These are phyloP conservation scores for Periophthalmus modestus DNA, from an alignment of 2,113 vertebrate species.

Conservation along the genomic window DNA sequence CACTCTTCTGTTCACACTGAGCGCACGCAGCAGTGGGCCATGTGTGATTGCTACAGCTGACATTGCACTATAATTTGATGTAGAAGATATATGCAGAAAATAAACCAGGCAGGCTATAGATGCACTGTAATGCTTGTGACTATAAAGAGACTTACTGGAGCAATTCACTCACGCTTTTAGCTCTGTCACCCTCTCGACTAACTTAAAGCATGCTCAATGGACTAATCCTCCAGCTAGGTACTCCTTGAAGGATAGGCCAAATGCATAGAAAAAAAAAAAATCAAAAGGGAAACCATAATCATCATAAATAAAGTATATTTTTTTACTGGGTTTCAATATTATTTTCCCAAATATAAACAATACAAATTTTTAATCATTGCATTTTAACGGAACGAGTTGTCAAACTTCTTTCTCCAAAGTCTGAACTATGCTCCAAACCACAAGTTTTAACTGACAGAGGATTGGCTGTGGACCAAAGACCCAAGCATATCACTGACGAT, in stretches of 20 bases:
- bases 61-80: constrained; percentile 55
- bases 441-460: no score
- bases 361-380: no score
- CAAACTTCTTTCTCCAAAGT: no score
- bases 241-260: not conserved
- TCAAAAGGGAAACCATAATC: no score
- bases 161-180: constrained; percentile 7
- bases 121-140: constrained; percentile 11
- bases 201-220: not conserved
- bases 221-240: not conserved
- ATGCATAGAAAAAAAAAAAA: no score
- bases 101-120: constrained; percentile 39
- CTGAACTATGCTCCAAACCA: no score
- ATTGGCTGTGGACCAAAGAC: no score
- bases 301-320: no score
- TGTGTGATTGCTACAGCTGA: constrained; percentile 53
- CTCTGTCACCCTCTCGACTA: constrained; percentile 11
- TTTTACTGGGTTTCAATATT: no score
- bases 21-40: constrained; percentile 49
- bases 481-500: no score
- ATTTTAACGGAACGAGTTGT: no score
- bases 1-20: constrained; percentile 50
- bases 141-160: constrained; percentile 1
- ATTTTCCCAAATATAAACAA: no score
- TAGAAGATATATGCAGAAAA: constrained; percentile 39